A percentile compares a stretch with the other conserved stretches of the same genome.
These are phyloP conservation scores for Pedetes capensis DNA, from an alignment of 2,113 vertebrate genomes.

Conservation along the genomic window DNA sequence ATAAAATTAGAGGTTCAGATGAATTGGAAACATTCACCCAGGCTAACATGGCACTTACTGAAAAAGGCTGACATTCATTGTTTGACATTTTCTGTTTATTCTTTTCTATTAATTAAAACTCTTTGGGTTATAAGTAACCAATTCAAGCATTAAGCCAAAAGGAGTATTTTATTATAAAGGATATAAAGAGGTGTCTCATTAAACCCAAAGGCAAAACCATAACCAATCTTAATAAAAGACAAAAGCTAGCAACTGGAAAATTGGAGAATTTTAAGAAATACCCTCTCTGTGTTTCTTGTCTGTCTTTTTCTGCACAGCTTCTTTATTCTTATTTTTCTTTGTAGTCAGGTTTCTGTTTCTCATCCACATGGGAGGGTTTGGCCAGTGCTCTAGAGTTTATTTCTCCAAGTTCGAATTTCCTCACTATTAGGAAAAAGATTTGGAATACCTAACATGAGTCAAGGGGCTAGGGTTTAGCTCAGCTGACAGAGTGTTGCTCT, in stretches of 20 bases:
- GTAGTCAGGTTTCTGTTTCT: not conserved
- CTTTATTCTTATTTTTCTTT: not conserved
- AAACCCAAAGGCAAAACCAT: slow-evolving; percentile 43
- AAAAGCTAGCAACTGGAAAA: slow-evolving; percentile 12
- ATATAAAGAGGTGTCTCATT: not conserved
- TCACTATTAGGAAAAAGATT: not conserved
- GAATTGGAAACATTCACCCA: not conserved
- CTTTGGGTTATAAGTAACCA: not conserved
- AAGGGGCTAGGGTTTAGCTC: too few species aligned
- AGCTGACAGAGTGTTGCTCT: too few species aligned
- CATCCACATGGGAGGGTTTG: not conserved
- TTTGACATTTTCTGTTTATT: not conserved
- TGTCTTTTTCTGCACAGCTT: not conserved
- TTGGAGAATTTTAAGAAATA: slow-evolving; percentile 3
- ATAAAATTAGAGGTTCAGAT: not conserved
- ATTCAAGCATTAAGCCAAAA: slow-evolving; percentile 49
- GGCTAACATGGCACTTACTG: not conserved
- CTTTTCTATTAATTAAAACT: slow-evolving; percentile 31
- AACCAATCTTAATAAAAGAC: slow-evolving; percentile 24
- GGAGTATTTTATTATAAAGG: not conserved
- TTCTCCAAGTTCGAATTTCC: not conserved
- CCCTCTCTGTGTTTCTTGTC: not conserved
- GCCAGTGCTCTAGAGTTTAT: not conserved
- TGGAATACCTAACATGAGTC: not conserved
- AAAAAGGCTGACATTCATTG: not conserved